phyloP scores from a whole-genome alignment of 1,140 invertebrate species.

The Tetraneura akinire region DNA sequence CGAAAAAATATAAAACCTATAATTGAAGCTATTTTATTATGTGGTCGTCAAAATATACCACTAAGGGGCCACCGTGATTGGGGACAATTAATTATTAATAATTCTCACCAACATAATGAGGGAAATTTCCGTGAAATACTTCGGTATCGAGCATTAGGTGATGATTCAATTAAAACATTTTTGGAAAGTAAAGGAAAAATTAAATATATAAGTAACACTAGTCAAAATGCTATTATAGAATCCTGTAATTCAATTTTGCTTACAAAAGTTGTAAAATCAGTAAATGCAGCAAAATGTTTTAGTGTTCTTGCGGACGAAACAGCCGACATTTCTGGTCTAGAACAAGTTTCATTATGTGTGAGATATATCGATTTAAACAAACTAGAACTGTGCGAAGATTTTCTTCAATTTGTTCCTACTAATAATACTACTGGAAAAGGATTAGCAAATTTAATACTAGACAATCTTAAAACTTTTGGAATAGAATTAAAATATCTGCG shows the following conservation, averaged over 20 bases:
- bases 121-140: conserved; percentile 11
- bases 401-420: too few relatives aligned
- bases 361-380: too few relatives aligned
- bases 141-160: not conserved
- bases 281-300: not conserved
- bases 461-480: too few relatives aligned
- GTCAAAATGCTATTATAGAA: conserved; percentile 1
- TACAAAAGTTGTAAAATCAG: not conserved
- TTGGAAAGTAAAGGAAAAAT: not conserved
- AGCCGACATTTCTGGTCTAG: too few relatives aligned
- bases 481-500: too few relatives aligned
- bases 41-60: not conserved
- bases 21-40: conserved; percentile 1
- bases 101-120: not conserved
- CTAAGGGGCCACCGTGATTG: not conserved
- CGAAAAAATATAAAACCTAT: not conserved
- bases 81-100: not conserved
- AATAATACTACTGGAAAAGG: too few relatives aligned
- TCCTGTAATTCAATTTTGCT: not conserved
- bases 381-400: too few relatives aligned
- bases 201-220: not conserved
- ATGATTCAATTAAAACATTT: conserved; percentile 11
- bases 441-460: too few relatives aligned
- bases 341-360: too few relatives aligned
- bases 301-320: too few relatives aligned